Base-by-base conservation (phyloP, 2,797 vertebrate genomes). In the Buphagus erythrorhynchus region DNA sequence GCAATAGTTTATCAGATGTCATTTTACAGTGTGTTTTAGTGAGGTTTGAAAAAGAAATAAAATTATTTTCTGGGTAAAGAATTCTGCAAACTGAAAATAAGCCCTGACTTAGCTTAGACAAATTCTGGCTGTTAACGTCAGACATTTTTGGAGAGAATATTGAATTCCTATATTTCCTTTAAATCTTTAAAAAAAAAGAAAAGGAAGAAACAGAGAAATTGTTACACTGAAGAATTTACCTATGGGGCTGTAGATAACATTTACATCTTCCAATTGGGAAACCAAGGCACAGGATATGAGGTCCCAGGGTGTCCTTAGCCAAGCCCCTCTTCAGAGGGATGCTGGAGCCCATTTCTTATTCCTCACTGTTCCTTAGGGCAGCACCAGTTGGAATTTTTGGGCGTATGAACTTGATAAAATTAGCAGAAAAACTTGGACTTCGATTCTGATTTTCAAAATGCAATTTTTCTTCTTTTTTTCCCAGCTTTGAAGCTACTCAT, bases 391-490 rank as follows among this genome's bases (percentile, higher is more conserved):
- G 46, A 48, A n/a, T 21, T 57, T 67, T 62, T 40, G 28, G 31
- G 5, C 0, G 0, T 5, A 40, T 45, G 11, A 42, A 17, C 25
- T 51, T 19, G 4, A 25, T 10, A 9, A 29, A 51, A n/a, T 65
- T 11, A 68, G 20, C 16, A 91, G 83, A 55, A 79, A 22, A 55
- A 22, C 28, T n/a, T 61, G 12, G 17, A 16, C 10, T 55, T 74
- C 0, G 2, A 10, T 45, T 83, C 48, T 73, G 33, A 16, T 46
- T 77, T 72, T 49, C 26, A 43, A 33, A 25, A 42, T 8, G 11
- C 19, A 9, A 0, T 16, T 88, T 43, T 78, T 42, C 18, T 43
- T 54, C 2, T 18, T 55, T 57, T 35, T 63, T 22, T 13, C 13
- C 8, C 10, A 26, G 12, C 61, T 87, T 55, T 48, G 2, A 24